Conservation (phyloP, 2,888 invertebrate species). For the Monochamus alternatus region DNA sequence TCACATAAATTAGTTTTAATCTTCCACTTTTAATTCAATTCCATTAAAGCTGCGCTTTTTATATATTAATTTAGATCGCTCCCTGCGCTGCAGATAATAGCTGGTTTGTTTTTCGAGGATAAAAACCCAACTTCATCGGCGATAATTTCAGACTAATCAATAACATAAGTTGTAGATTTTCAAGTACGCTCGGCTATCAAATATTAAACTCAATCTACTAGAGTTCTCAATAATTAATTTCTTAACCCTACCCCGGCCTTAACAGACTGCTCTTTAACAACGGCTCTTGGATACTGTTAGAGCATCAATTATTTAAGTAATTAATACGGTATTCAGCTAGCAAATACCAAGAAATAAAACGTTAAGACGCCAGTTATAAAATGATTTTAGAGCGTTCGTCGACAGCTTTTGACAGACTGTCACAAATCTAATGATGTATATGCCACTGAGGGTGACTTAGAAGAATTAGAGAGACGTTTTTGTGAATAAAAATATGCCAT, state of each 20-base stretch:
- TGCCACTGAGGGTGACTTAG: too few species aligned
- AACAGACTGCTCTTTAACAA: conserved; percentile 56
- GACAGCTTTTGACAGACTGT: too few species aligned
- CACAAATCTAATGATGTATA: too few species aligned
- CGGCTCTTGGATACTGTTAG: conserved; percentile 56
- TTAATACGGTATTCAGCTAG: conserved; percentile 38
- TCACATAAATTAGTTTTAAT: conserved; percentile 56
- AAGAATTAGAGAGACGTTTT: too few species aligned
- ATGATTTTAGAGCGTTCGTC: too few species aligned
- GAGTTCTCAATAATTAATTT: conserved; percentile 56
- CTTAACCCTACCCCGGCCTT: conserved; percentile 52
- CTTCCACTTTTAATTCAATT: conserved; percentile 40
- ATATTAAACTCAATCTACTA: conserved; percentile 58
- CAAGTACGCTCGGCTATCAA: conserved; percentile 49
- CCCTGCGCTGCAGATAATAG: conserved; percentile 28
- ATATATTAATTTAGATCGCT: conserved; percentile 38
- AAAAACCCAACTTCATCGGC: conserved; percentile 30
- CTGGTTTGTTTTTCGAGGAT: conserved; percentile 27
- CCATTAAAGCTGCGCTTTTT: conserved; percentile 37
- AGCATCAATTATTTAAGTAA: conserved; percentile 54
- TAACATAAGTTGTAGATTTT: conserved; percentile 55
- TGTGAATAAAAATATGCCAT: too few species aligned
- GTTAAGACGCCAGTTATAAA: background rate
- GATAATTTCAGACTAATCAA: conserved; percentile 46
- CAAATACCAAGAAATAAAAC: conserved; percentile 11